Evolutionary conservation across 2,888 invertebrate genomes (phyloP).

Genomic region (Caenorhabditis becei): DNA sequence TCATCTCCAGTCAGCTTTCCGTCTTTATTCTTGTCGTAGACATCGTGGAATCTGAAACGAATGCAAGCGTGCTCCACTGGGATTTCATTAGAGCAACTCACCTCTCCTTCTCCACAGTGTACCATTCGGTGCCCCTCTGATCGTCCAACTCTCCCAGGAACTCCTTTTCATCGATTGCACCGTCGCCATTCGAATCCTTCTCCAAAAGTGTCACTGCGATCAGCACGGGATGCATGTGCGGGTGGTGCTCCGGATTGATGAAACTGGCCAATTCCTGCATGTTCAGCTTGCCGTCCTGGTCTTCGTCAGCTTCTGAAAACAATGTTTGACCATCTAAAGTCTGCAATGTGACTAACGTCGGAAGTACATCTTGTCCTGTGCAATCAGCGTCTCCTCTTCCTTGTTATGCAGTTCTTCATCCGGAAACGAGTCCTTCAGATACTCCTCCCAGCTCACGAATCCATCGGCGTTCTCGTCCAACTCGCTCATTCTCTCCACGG

Average conservation of each 20-base stretch:
- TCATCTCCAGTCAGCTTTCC: slow-evolving; percentile 89
- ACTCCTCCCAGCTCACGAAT: slow-evolving; percentile 89
- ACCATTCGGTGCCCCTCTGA: slow-evolving; percentile 68
- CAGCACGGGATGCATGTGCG: slow-evolving; percentile 87
- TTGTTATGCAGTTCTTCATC: slow-evolving; percentile 83
- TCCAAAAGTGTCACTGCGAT: slow-evolving; percentile 88
- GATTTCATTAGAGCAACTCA: slow-evolving; percentile 7
- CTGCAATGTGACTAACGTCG: slow-evolving; percentile 16
- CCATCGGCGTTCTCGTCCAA: slow-evolving; percentile 86
- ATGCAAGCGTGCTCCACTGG: too few relatives aligned
- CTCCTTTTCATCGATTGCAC: slow-evolving; percentile 90
- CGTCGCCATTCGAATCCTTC: slow-evolving; percentile 91
- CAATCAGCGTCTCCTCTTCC: slow-evolving; percentile 82
- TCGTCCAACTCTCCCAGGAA: slow-evolving; percentile 86
- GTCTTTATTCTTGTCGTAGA: slow-evolving; percentile 90
- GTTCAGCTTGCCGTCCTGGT: slow-evolving; percentile 89
- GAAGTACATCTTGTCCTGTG: slow-evolving; percentile 92
- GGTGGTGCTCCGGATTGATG: slow-evolving; percentile 94
- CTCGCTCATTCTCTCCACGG: slow-evolving; percentile 82
- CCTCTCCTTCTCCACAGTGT: slow-evolving; percentile 74
- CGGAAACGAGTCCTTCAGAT: slow-evolving; percentile 89
- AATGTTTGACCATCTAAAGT: background rate
- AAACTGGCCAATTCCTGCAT: slow-evolving; percentile 91
- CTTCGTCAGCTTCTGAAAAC: slow-evolving; percentile 86
- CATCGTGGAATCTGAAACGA: slow-evolving; percentile 87